Percentiles rank a stretch among this genome's conserved stretches.
phyloP scores from a whole-genome alignment of 2,888 invertebrate genomes.

The Torymus auratus region DNA sequence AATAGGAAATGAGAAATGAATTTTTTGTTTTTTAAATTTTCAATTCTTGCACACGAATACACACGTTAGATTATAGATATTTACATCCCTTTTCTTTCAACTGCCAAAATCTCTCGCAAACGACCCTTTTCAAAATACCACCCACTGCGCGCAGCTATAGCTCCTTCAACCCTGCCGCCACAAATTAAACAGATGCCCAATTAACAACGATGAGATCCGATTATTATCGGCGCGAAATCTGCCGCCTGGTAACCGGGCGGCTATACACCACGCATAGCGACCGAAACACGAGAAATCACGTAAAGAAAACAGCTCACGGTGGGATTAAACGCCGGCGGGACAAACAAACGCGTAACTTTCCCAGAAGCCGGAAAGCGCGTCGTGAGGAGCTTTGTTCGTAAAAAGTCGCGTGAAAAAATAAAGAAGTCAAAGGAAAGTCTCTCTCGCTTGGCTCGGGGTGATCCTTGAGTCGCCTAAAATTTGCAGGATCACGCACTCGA shows the following conservation, averaged over 20 bases:
- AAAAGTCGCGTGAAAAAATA: neutral
- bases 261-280: neutral
- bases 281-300: constrained; percentile 9
- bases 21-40: neutral
- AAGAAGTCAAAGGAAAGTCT: constrained; percentile 27
- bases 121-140: neutral
- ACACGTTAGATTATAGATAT: too few species aligned
- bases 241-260: too few species aligned
- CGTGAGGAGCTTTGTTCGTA: neutral
- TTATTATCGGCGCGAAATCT: constrained; percentile 2
- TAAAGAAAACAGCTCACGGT: constrained; percentile 38
- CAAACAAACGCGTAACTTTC: constrained; percentile 41
- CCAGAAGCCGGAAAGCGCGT: constrained; percentile 8
- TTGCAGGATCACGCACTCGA: constrained; percentile 49
- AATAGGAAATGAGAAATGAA: too few species aligned
- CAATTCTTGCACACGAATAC: neutral
- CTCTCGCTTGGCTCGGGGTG: neutral
- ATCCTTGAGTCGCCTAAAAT: constrained; percentile 38
- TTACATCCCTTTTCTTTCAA: too few species aligned
- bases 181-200: constrained; percentile 37
- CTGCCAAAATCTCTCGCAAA: too few species aligned
- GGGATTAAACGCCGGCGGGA: neutral
- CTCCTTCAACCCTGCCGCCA: neutral
- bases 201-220: constrained; percentile 40
- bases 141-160: constrained; percentile 6